Evolutionary conservation across 1,140 invertebrate species (phyloP).

Genomic region (Marisa cornuarietis): DNA sequence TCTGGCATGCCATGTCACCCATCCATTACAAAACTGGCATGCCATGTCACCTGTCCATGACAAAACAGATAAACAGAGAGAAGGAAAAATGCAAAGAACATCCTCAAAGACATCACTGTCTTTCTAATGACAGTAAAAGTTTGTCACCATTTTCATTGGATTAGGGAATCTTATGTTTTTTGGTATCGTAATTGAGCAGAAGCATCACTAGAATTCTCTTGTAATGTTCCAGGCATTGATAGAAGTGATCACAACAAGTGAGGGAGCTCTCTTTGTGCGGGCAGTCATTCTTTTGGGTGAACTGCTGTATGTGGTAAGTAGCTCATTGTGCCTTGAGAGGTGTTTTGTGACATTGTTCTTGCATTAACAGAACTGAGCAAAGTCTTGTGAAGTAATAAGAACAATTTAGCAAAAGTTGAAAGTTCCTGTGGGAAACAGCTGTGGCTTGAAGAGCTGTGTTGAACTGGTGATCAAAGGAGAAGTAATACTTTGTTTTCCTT

Average conservation of each 20-base stretch:
- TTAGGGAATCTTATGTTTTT: neutral
- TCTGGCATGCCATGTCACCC: no score
- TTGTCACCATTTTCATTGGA: neutral
- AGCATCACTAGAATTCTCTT: neutral
- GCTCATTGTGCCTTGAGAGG: neutral
- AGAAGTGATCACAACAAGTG: constrained; percentile 88
- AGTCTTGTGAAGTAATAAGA: no score
- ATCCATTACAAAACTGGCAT: no score
- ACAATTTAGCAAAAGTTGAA: no score
- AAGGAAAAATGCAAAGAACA: neutral
- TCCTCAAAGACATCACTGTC: no score
- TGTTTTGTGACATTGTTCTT: no score
- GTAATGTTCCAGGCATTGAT: constrained; percentile 75
- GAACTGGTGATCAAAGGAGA: no score
- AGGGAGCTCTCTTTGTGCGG: constrained; percentile 87
- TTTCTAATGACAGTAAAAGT: neutral
- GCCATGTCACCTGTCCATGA: no score
- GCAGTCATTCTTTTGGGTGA: constrained; percentile 90
- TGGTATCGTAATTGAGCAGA: neutral
- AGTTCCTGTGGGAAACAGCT: no score
- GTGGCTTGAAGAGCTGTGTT: no score
- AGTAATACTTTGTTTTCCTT: no score
- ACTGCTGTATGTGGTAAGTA: constrained; percentile 80
- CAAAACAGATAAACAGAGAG: neutral
- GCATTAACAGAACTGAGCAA: no score